Evolutionary conservation across 1,140 invertebrate species (phyloP).

Genomic region (Caerostris darwini): DNA sequence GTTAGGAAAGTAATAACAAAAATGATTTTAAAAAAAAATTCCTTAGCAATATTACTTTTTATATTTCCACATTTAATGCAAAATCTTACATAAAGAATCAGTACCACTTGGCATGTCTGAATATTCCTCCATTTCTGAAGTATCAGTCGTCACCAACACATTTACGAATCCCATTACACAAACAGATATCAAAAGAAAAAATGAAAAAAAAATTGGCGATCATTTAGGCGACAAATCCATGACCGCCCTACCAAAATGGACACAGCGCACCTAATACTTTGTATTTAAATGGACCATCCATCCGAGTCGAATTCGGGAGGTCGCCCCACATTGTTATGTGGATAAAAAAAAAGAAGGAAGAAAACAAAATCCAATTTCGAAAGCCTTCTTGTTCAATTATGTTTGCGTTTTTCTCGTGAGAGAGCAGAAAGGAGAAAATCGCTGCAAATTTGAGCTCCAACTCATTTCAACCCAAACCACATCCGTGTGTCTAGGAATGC

Average conservation of each 20-base stretch:
- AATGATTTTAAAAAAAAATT: too few species aligned
- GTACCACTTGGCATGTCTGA: too few species aligned
- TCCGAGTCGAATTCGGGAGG: conserved; percentile 23
- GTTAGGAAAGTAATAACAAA: too few species aligned
- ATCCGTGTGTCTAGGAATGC: conserved; percentile 28
- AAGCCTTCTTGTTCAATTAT: neutral
- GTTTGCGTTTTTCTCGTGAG: neutral
- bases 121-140: too few species aligned
- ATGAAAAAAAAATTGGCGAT: neutral
- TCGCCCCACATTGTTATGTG: conserved; percentile 34
- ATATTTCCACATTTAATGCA: too few species aligned
- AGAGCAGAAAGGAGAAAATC: conserved; percentile 29
- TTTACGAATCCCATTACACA: too few species aligned
- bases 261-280: neutral
- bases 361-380: conserved; percentile 41
- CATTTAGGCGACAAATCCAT: neutral
- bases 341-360: neutral
- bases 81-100: too few species aligned
- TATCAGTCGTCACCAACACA: too few species aligned
- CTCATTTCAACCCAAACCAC: conserved; percentile 8
- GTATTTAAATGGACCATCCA: conserved; percentile 16
- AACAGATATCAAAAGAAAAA: neutral
- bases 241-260: neutral
- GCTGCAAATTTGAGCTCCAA: neutral
- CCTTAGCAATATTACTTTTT: too few species aligned